Percentiles rank a stretch among this genome's conserved stretches.
Conservation (phyloP, 1,140 invertebrate genomes). For the Phenacoccus solenopsis region DNA sequence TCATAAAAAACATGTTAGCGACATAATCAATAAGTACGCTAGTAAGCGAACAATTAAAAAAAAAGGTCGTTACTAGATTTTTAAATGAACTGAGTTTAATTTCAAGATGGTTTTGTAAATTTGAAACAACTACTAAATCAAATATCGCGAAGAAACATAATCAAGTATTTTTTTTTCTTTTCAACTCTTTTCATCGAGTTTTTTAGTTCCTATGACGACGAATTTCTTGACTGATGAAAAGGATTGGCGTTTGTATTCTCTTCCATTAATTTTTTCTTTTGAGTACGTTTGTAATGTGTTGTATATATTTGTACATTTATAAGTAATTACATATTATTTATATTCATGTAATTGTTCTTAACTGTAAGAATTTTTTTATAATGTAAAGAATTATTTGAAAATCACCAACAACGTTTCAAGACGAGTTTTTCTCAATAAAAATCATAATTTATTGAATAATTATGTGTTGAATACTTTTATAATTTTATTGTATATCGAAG, state of each 20-base stretch:
- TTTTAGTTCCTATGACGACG: not conserved
- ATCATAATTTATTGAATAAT: too few species aligned
- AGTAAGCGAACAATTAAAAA: conserved; percentile 80
- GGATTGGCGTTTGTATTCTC: not conserved
- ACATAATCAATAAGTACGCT: conserved; percentile 76
- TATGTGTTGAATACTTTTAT: too few species aligned
- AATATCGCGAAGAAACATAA: not conserved
- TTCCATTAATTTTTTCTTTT: not conserved
- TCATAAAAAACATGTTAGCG: conserved; percentile 73
- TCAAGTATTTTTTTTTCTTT: not conserved
- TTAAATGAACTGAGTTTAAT: not conserved
- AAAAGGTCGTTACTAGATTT: conserved; percentile 45
- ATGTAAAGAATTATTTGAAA: not conserved
- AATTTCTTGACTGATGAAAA: not conserved
- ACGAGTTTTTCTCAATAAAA: not conserved
- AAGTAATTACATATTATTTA: too few species aligned
- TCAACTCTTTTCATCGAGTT: not conserved
- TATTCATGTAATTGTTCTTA: not conserved
- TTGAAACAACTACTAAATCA: too few species aligned
- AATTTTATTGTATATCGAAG: too few species aligned
- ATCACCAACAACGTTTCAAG: not conserved
- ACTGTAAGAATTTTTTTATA: not conserved
- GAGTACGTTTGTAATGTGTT: not conserved
- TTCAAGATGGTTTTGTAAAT: not conserved
- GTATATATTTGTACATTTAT: not conserved